phyloP scores from a whole-genome alignment of 2,113 vertebrate species.

The Bujurquina vittata region DNA sequence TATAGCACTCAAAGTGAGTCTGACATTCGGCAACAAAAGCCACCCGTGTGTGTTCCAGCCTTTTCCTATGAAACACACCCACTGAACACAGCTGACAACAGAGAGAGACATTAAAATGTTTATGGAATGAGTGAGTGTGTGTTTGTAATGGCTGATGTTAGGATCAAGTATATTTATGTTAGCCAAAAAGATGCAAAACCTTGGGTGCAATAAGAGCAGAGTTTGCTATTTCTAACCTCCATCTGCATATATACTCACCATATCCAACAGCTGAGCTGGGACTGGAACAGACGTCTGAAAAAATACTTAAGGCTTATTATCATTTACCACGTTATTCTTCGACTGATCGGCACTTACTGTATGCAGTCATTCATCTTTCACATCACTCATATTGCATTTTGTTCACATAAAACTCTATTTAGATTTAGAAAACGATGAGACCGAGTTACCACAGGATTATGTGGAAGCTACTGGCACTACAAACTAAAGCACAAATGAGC shows the following conservation, averaged over 20 bases:
- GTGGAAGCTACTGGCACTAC: conserved; percentile 20
- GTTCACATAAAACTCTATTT: conserved; percentile 51
- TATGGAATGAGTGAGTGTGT: conserved; percentile 28
- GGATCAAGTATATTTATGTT: conserved; percentile 60
- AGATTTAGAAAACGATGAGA: conserved; percentile 21
- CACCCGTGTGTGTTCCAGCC: neutral
- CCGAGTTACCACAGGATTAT: conserved; percentile 21
- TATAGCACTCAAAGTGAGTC: conserved; percentile 35
- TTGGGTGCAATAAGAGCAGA: conserved; percentile 47
- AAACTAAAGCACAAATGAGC: conserved; percentile 26
- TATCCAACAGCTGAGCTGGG: conserved; percentile 40
- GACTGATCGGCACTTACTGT: conserved; percentile 49
- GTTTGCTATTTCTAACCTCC: conserved; percentile 16
- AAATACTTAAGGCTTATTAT: conserved; percentile 74
- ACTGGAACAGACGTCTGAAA: conserved; percentile 50
- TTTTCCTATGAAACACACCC: conserved; percentile 31
- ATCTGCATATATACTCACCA: conserved; percentile 43
- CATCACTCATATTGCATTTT: conserved; percentile 64
- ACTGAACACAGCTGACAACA: conserved; percentile 16
- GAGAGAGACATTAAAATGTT: conserved; percentile 27
- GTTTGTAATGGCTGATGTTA: conserved; percentile 36
- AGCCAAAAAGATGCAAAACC: conserved; percentile 39
- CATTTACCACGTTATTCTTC: conserved; percentile 54
- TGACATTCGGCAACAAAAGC: conserved; percentile 24
- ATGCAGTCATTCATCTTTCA: conserved; percentile 39